Conservation (phyloP, 2,888 invertebrate genomes). For the Allophyes oxyacanthae region DNA sequence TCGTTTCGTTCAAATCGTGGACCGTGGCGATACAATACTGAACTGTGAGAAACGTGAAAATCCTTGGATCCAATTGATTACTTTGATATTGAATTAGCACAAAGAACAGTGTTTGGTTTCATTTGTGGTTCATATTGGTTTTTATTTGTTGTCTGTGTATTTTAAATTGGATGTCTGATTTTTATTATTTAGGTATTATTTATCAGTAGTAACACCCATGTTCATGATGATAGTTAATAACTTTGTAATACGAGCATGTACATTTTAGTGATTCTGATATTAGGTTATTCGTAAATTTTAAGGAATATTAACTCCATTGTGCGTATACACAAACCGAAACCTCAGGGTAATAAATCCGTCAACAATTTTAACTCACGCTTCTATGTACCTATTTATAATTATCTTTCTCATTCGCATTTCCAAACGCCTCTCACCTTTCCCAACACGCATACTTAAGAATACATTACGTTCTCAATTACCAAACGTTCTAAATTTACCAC, state of each 20-base stretch:
- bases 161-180: constrained; percentile 16
- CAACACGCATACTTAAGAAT: constrained; percentile 31
- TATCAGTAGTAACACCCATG: background rate
- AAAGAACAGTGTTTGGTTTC: constrained; percentile 28
- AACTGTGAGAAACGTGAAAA: constrained; percentile 36
- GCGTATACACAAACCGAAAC: constrained; percentile 11
- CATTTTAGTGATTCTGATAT: too few relatives aligned
- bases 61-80: constrained; percentile 41
- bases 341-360: constrained; percentile 26
- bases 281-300: too few relatives aligned
- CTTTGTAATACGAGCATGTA: too few relatives aligned
- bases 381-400: constrained; percentile 28
- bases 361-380: constrained; percentile 29
- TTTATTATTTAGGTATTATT: constrained; percentile 2
- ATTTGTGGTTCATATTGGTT: constrained; percentile 18
- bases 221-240: too few relatives aligned
- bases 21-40: constrained; percentile 24
- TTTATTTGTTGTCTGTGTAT: constrained; percentile 19
- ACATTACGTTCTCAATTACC: constrained; percentile 55
- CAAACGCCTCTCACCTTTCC: constrained; percentile 37
- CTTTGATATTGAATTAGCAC: constrained; percentile 38
- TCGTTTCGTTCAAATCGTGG: constrained; percentile 15
- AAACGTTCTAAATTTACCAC: constrained; percentile 50
- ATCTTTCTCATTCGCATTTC: constrained; percentile 23
- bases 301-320: too few relatives aligned